Evolutionary conservation across 2,113 vertebrate species (phyloP), one percentile per base, ranked within the genome.

Genomic region (Cepphus grylle): DNA sequence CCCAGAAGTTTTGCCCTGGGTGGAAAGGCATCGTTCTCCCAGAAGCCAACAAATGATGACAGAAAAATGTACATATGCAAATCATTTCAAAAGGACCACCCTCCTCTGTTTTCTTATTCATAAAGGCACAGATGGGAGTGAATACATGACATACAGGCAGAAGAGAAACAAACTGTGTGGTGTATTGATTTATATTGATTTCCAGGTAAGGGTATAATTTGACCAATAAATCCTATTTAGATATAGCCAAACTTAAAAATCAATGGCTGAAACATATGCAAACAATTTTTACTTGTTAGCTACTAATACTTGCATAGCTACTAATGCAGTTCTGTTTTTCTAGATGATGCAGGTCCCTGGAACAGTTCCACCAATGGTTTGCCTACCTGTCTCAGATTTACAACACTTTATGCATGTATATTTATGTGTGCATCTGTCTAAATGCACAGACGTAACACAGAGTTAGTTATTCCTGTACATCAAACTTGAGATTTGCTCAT

Each of bases 61-160:
- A 45, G 45, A 50, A 45, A 56, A 77, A 70, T 14, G 12, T 21
- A 15, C 7, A 8, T n/a, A n/a, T 21, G 49, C 32, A 42, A 73
- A 38, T 43, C 1, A 0, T 61, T 66, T 45, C 18, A 25, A n/a
- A 69, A 55, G 40, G 25, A 23, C 20, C 1, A 0, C 17, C 23
- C 15, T 74, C 36, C n/a, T 55, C 53, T 58, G 23, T 43, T 66
- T 66, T 38, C 56, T 25, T 42, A 23, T n/a, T 79, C 73, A 21
- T 59, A 40, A 88, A 73, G n/a, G 52, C 58, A 16, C 20, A 32
- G 56, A 58, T 52, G 11, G 10, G 45, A 73, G 19, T 16, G 5
- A 69, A 34, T 76, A 17, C 13, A 11, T 43, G 38, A 25, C 16
- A 30, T 9, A 11, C 1, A 62, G 13, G 25, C 23, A 38, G 55